phyloP scores from a whole-genome alignment of 2,888 invertebrate species.

The Acleris holmiana region DNA sequence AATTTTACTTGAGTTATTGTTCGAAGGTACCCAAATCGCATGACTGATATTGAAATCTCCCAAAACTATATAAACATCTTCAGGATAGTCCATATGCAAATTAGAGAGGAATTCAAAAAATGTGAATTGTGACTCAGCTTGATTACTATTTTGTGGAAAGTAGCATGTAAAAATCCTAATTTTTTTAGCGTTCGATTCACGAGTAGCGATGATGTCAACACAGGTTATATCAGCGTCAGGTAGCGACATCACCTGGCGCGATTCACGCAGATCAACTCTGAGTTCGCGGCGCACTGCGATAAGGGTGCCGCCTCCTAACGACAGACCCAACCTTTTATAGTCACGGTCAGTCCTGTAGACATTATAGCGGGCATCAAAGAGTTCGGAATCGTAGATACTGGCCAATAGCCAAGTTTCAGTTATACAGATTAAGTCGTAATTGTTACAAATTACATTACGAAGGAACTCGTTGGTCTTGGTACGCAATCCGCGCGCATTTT shows the following conservation, averaged over 20 bases:
- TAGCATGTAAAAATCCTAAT: conserved; percentile 1
- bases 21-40: not conserved
- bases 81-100: conserved; percentile 1
- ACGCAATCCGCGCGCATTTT: too few relatives aligned
- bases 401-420: too few relatives aligned
- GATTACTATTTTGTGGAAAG: conserved; percentile 3
- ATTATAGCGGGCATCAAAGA: too few relatives aligned
- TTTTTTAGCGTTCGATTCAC: not conserved
- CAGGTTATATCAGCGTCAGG: conserved; percentile 13
- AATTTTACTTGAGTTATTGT: not conserved
- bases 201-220: not conserved
- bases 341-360: too few relatives aligned
- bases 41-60: conserved; percentile 5
- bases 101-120: conserved; percentile 4
- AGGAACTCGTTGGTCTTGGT: too few relatives aligned
- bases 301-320: too few relatives aligned
- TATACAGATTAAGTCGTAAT: too few relatives aligned
- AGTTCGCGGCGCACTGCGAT: not conserved
- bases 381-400: too few relatives aligned
- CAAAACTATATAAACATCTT: not conserved
- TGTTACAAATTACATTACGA: too few relatives aligned
- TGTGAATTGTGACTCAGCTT: not conserved
- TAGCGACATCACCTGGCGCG: too few relatives aligned
- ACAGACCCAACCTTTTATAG: too few relatives aligned
- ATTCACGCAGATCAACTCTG: not conserved